Evolutionary conservation across 2,888 invertebrate genomes (phyloP), one percentile per base, ranked within the genome.

Genomic region (Volucella bombylans): DNA sequence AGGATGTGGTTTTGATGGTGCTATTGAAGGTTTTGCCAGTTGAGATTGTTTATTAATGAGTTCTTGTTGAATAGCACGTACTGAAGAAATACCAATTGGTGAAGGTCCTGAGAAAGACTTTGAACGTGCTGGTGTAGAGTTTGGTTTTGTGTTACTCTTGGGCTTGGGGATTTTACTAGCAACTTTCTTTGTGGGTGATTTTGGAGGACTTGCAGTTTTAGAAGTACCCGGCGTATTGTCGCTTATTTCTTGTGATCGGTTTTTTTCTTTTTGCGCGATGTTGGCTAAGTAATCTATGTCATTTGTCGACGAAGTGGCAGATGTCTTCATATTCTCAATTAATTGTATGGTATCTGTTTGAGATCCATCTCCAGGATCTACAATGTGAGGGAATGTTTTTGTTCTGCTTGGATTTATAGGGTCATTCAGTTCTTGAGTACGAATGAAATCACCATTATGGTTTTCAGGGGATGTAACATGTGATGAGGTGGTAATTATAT

Each of bases 91-190:
- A 31, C 90, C 91, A 83, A 91, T 90, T 2, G 90, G 89, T 6
- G 90, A 87, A 39, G 90, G 88, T 14, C 89, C 91, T 6, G 91
- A 90, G 50, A 91, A 89, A 11, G 92, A 92, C 85, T 91, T 91
- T 50, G 91, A 91, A 4, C 92, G 90, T 49, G 89, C 76, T 0
- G 91, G 90, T 14, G 89, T 76, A 15, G 86, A 69, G 73, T 79
- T 69, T 15, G 62, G 45, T 23, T 83, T 80, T 9, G 80, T 45
- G 18, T 77, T 88, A n/a, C 72, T 87, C 61, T 88, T 88, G 41
- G 87, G 88, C 57, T 90, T 90, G 2, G 90, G 88, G 81, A 89
- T 89, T 82, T 89, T 88, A 59, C 89, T 89, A 77, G 65, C 55
- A 64, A 69, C 50, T 68, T 81, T 85, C 10, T 81, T 81, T 6